Evolutionary conservation across 2,113 vertebrate genomes (phyloP).

Genomic region (Eublepharis macularius): DNA sequence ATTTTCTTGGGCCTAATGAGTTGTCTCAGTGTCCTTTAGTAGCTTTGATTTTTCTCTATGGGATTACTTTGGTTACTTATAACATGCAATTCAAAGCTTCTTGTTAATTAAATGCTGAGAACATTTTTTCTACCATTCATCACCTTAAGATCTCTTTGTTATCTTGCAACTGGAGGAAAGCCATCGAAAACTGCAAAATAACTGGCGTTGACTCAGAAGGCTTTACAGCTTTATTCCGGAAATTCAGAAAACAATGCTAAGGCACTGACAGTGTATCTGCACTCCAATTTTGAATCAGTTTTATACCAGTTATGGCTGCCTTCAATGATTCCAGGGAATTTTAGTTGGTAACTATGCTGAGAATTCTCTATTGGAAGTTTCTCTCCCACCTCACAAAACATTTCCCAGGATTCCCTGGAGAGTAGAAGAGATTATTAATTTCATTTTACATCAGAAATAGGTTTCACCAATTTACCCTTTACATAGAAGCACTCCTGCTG

Average conservation of each 20-base stretch:
- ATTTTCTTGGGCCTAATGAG: conserved; percentile 12
- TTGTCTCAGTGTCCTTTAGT: background rate
- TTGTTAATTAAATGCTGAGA: background rate
- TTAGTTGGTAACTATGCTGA: background rate
- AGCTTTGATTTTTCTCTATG: background rate
- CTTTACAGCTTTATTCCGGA: background rate
- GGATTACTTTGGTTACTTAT: background rate
- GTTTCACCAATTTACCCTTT: background rate
- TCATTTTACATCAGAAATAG: background rate
- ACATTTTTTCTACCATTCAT: background rate
- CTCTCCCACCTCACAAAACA: background rate
- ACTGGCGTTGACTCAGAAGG: background rate
- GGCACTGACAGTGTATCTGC: background rate
- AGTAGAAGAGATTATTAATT: background rate
- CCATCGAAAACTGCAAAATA: background rate
- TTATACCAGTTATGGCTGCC: background rate
- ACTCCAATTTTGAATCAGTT: background rate
- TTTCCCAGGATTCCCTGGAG: background rate
- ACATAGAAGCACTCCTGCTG: background rate
- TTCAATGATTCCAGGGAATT: background rate
- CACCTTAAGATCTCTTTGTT: background rate
- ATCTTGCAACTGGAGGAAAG: background rate
- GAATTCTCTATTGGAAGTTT: background rate
- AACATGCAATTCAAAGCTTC: background rate
- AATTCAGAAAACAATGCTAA: background rate